Percentiles rank a stretch among this genome's conserved stretches.
phyloP scores from a whole-genome alignment of 2,113 vertebrate genomes.

The Isichthys henryi region DNA sequence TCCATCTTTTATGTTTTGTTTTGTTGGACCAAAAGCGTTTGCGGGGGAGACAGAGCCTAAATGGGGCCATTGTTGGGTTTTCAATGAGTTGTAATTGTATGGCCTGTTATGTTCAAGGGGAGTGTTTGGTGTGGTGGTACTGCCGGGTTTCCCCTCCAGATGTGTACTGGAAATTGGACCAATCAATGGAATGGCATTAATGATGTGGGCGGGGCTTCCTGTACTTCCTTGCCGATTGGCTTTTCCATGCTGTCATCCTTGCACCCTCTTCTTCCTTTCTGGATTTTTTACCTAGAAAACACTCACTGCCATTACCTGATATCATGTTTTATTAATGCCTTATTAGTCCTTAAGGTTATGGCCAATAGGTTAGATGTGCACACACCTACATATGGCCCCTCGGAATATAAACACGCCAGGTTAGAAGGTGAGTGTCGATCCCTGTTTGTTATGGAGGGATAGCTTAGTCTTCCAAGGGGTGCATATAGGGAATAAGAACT shows the following conservation, averaged over 20 bases:
- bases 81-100: not conserved
- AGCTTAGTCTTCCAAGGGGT: not conserved
- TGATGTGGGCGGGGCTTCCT: not conserved
- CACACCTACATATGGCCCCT: not conserved
- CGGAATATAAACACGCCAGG: not conserved
- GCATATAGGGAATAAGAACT: not conserved
- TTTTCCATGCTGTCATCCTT: not conserved
- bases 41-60: not conserved
- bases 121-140: not conserved
- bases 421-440: not conserved
- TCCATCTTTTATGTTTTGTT: not conserved
- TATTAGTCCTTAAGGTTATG: not conserved
- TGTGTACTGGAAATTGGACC: not conserved
- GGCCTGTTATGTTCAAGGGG: not conserved
- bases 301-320: not conserved
- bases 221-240: not conserved
- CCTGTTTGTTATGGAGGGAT: not conserved
- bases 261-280: not conserved
- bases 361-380: not conserved
- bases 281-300: not conserved
- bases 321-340: not conserved
- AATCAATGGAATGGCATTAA: not conserved
- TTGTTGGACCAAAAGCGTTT: not conserved
- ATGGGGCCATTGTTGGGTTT: not conserved
- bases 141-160: not conserved